Evolutionary conservation across 2,797 vertebrate genomes (phyloP).

Genomic region (Acrossocheilus fasciatus): DNA sequence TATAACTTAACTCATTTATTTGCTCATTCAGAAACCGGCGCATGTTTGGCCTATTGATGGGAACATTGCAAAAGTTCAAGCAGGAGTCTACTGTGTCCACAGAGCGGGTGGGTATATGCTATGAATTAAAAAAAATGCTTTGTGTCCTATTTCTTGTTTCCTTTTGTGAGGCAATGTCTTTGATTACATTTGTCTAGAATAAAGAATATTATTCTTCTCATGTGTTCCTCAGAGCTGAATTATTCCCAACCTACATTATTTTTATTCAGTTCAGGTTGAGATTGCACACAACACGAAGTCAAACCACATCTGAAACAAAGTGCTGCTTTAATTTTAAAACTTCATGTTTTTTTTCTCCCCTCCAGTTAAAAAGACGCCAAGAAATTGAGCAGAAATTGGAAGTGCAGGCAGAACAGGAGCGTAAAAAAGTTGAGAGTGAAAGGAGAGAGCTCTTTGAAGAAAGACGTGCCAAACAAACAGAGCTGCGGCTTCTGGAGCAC

Average conservation of each 20-base stretch:
- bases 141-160: background rate
- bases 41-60: conserved; percentile 99
- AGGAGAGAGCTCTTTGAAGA: conserved; percentile 97
- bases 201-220: background rate
- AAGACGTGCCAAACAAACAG: conserved; percentile 95
- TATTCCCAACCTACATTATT: background rate
- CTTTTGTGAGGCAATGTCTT: background rate
- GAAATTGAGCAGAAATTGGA: conserved; percentile 99
- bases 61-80: conserved; percentile 98
- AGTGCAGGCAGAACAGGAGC: conserved; percentile 96
- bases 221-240: background rate
- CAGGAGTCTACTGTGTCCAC: conserved; percentile 95
- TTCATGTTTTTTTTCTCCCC: conserved; percentile 3
- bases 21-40: conserved; percentile 91
- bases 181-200: background rate
- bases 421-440: conserved; percentile 94
- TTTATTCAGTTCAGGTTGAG: conserved; percentile 1
- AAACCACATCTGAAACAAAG: background rate
- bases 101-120: conserved; percentile 84
- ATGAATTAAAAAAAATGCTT: background rate
- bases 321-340: background rate
- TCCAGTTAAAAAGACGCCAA: conserved; percentile 92
- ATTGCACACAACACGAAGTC: background rate
- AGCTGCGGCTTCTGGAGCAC: conserved; percentile 94
- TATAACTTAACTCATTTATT: background rate